Evolutionary conservation across 1,140 invertebrate species (phyloP), one percentile per base, ranked within the genome.

Genomic region (Tachypleus tridentatus): DNA sequence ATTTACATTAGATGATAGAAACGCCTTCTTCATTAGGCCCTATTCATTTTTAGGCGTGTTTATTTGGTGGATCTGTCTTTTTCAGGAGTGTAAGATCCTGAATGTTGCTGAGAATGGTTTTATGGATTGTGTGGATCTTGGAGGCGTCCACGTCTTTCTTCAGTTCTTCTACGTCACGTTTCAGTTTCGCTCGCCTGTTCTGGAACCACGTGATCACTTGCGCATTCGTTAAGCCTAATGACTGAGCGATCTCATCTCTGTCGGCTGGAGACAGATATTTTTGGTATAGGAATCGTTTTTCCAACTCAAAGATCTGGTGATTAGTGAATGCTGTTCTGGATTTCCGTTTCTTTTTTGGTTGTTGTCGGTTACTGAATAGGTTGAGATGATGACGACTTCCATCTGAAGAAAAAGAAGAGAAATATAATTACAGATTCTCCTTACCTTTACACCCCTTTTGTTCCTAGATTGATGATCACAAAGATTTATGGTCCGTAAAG

Each of bases 161-260:
- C 69, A 97, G 79, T 75, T 98, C 96, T 75, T 98, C 96, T 86
- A 97, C 91, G 78, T 98, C 95, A 49, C 96, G 81, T 76, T 98
- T 98, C 66, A 98, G 82, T 78, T 98, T 98, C 66, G 95, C 96
- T 66, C 96, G 80, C 69, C 95, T 80, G 77, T 98, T 98, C 75
- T 98, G 95, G 82, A 98, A 98, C 96, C 96, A 98, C 52, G 94
- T 98, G 78, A 98, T 98, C 68, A 92, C 89, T 80, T 97, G 93
- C 4, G 93, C 92, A 77, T 97, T 97, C 64, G 90, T 95, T 1
- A 98, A 82, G 3, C 93, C 93, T 49, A 98, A 79, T 49, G 87
- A 88, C 70, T 87, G 87, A 3, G 95, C 94, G 64, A 98, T 96
- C 75, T 97, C 93, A 77, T 98, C 95, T 62, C 95, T 83, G 77